phyloP scores from a whole-genome alignment of 2,888 invertebrate genomes.

The Gymnoscelis rufifasciata region DNA sequence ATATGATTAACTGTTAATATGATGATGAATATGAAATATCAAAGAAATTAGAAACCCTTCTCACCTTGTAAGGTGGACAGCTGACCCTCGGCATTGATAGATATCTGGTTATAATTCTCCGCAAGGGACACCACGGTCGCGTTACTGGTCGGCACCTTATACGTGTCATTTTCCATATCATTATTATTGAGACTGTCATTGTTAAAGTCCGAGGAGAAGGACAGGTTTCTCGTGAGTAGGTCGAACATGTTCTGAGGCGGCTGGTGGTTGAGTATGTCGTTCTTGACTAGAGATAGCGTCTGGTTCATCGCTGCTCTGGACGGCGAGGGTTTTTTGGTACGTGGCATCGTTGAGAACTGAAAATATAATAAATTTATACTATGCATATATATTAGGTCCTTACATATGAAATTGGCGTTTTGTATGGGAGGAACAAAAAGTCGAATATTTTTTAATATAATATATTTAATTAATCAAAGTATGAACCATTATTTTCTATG shows the following conservation, averaged over 20 bases:
- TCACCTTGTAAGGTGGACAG: constrained; percentile 71
- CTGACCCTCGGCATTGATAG: constrained; percentile 68
- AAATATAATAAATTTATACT: constrained; percentile 24
- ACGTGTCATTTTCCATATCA: constrained; percentile 60
- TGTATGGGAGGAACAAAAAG: too few relatives aligned
- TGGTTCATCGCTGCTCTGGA: constrained; percentile 63
- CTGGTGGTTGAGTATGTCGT: constrained; percentile 59
- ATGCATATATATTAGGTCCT: neutral
- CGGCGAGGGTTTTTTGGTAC: constrained; percentile 74
- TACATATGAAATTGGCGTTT: too few relatives aligned
- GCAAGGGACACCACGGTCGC: constrained; percentile 54
- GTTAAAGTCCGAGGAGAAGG: constrained; percentile 72
- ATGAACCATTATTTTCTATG: too few relatives aligned
- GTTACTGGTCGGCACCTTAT: constrained; percentile 70
- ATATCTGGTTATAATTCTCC: constrained; percentile 75
- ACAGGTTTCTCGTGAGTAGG: constrained; percentile 66
- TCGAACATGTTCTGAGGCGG: constrained; percentile 58
- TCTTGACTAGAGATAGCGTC: constrained; percentile 64
- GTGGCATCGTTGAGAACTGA: constrained; percentile 82
- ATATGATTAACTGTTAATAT: too few relatives aligned
- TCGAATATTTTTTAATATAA: too few relatives aligned
- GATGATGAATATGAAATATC: too few relatives aligned
- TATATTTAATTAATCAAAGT: too few relatives aligned
- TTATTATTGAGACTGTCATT: constrained; percentile 75
- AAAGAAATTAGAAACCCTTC: too few relatives aligned